Evolutionary conservation across 2,888 invertebrate species (phyloP).

Genomic region (Exocentrus adspersus): DNA sequence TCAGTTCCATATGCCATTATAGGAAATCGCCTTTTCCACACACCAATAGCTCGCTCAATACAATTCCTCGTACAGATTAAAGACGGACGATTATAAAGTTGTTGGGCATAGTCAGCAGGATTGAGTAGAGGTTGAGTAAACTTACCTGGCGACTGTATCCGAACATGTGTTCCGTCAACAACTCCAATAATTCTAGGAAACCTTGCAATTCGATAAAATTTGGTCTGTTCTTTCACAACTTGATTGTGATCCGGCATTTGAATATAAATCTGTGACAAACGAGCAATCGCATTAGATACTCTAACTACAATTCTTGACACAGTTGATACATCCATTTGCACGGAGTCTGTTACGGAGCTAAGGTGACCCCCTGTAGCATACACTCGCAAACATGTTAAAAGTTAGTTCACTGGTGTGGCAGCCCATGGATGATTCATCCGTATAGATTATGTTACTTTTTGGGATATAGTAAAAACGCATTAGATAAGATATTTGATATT

Average conservation of each 20-base stretch:
- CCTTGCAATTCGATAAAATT: slow-evolving; percentile 4
- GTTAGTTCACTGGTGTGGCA: not conserved
- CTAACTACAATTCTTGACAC: slow-evolving; percentile 1
- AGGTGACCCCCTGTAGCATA: not conserved
- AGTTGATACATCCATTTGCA: not conserved
- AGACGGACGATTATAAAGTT: too few species aligned
- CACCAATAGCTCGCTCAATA: too few species aligned
- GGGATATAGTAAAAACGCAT: too few species aligned
- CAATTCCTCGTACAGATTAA: too few species aligned
- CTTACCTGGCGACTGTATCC: too few species aligned
- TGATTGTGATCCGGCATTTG: slow-evolving; percentile 6
- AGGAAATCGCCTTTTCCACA: too few species aligned
- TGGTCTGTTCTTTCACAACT: not conserved
- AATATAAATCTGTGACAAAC: not conserved
- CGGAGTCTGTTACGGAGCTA: not conserved
- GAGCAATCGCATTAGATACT: not conserved
- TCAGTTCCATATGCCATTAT: too few species aligned
- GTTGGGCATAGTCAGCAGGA: too few species aligned
- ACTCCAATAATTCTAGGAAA: slow-evolving; percentile 8
- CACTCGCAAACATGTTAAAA: not conserved
- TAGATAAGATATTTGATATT: too few species aligned
- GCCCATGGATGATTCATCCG: too few species aligned
- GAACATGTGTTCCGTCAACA: slow-evolving; percentile 15
- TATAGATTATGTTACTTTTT: too few species aligned
- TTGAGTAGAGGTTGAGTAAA: too few species aligned